A percentile compares a stretch with the other conserved stretches of the same genome.
These are phyloP conservation scores for Microcebus ravelobensis DNA, from an alignment of 2,113 vertebrate species.

Conservation along the genomic window DNA sequence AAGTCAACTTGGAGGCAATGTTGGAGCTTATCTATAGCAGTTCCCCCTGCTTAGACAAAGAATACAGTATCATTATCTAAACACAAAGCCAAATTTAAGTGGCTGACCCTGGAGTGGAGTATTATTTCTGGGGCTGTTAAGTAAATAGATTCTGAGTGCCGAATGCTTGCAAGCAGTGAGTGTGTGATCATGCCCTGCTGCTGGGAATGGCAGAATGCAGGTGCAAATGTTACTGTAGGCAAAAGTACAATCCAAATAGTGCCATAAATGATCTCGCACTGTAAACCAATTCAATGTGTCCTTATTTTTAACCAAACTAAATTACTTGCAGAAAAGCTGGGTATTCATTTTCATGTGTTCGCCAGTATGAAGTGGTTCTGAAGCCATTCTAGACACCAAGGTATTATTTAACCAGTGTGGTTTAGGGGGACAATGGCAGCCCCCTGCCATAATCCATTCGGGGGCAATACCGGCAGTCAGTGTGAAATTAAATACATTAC, in stretches of 20 bases:
- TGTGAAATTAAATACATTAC: conserved; percentile 99
- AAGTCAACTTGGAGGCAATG: conserved; percentile 30
- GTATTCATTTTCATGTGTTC: conserved; percentile 84
- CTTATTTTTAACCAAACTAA: conserved; percentile 71
- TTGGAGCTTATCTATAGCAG: conserved; percentile 45
- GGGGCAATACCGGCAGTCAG: conserved; percentile 93
- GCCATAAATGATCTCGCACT: background rate
- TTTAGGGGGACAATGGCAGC: conserved; percentile 85
- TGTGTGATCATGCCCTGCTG: background rate
- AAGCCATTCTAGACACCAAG: conserved; percentile 81
- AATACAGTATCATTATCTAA: conserved; percentile 59
- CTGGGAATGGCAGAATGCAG: conserved; percentile 28
- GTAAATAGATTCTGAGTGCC: conserved; percentile 59
- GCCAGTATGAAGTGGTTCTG: conserved; percentile 79
- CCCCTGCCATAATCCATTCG: conserved; percentile 88
- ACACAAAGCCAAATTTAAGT: conserved; percentile 53
- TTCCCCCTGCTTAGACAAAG: background rate
- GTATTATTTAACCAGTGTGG: conserved; percentile 86
- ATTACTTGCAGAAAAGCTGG: conserved; percentile 77
- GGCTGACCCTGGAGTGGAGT: conserved; percentile 62
- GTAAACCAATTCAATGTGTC: conserved; percentile 63
- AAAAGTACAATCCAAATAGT: conserved; percentile 47
- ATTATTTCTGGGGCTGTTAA: conserved; percentile 68
- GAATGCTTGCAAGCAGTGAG: conserved; percentile 31
- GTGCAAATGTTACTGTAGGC: conserved; percentile 51